These are phyloP conservation scores for Arbacia lixula DNA, from an alignment of 53 echinoderm and acorn worm species.

Conservation along the genomic window DNA sequence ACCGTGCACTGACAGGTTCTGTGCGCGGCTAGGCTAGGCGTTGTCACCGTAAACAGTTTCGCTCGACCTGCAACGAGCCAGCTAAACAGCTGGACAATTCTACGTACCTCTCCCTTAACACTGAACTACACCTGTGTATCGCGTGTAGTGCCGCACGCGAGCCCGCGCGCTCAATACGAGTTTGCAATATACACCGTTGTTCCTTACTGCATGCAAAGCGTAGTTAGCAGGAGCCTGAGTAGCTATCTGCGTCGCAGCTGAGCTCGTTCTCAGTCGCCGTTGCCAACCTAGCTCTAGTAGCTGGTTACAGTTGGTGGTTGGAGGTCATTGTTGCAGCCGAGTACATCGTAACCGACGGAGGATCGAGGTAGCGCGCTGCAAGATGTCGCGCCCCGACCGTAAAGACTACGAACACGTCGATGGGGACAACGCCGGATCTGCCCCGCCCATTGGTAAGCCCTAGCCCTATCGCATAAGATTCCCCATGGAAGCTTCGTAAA, in stretches of 20 bases:
- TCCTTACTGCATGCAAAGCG: neutral
- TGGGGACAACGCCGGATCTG: neutral
- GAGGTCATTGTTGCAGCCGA: too few relatives aligned
- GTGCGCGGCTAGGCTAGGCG: slow-evolving; percentile 8
- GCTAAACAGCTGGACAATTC: neutral
- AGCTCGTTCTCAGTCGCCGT: too few relatives aligned
- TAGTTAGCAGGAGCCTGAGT: too few relatives aligned
- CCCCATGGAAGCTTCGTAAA: too few relatives aligned
- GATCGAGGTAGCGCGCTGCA: neutral
- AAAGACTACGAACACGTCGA: neutral
- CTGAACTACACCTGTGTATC: neutral
- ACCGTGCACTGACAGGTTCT: too few relatives aligned
- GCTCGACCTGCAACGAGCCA: neutral
- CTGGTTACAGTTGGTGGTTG: too few relatives aligned
- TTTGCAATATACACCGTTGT: neutral
- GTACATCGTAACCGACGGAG: too few relatives aligned
- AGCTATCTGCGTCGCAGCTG: neutral
- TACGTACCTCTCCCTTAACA: neutral
- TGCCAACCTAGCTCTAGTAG: too few relatives aligned
- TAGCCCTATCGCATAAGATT: too few relatives aligned
- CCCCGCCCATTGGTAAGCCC: slow-evolving; percentile 37
- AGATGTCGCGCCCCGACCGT: slow-evolving; percentile 23
- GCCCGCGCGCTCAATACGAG: neutral
- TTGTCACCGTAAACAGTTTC: slow-evolving; percentile 13
- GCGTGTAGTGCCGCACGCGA: neutral